Evolutionary conservation across 53 echinoderm and acorn worm genomes (phyloP), one percentile per base, ranked within the genome.

Genomic region (Patiria pectinifera): DNA sequence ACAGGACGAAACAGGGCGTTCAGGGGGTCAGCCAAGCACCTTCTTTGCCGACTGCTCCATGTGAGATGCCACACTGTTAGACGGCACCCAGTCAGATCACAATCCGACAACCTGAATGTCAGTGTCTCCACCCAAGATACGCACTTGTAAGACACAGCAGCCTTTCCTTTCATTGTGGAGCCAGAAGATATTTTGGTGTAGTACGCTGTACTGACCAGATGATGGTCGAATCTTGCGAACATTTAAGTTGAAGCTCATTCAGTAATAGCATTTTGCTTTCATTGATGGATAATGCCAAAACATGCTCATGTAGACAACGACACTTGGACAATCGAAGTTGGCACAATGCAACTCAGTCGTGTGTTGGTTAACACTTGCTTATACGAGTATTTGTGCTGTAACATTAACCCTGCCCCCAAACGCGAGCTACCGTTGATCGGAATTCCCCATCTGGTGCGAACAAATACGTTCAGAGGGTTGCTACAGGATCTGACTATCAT

Each of bases 401-500:
- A 53, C 87, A 58, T 25, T 60, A 12, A 53, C 87, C 35, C 59
- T 60, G 87, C 1, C 87, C 25, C 48, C 59, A 59, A 9, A 87
- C n/a, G 44, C 87, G 76, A 60, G 60, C 76, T 16, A 47, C 76
- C 25, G 77, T 60, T 6, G 76, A 53, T 48, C 87, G 76, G 26
- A 87, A 87, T 16, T 77, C 43, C 59, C 76, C 59, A 44, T 44
- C 78, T 8, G 78, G 58, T 61, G 62, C 76, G 87, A 16, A 77
- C 78, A 46, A 87, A 59, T 4, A 87, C 87, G 43, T 87, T 87
- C 77, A 87, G 35, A 4, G 76, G 76, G 48, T 87, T 87, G 87
- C 48, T 87, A 24, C 78, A 61, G 25, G 87, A 77, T 2, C 61
- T 76, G 13, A 87, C 16, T 47, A 87, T 76, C 87, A 87, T 87